A percentile compares a stretch with the other conserved stretches of the same genome.
phyloP scores from a whole-genome alignment of 2,888 invertebrate species.

The Phaedon cochleariae region DNA sequence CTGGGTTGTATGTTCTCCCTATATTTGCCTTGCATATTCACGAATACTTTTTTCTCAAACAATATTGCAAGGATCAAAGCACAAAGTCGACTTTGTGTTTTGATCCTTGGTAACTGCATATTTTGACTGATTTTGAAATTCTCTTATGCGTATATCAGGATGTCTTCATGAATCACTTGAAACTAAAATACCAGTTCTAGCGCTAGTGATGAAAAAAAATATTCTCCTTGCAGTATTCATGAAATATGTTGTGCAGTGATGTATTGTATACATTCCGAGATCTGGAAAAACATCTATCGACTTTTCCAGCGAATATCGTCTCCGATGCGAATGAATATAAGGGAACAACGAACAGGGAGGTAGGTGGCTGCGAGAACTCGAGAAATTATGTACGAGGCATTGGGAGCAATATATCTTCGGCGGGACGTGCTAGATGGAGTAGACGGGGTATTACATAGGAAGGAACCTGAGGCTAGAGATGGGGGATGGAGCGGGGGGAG shows the following conservation, averaged over 20 bases:
- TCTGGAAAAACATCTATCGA: conserved; percentile 15
- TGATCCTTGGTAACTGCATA: too few species aligned
- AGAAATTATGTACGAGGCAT: conserved; percentile 65
- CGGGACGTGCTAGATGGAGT: conserved; percentile 64
- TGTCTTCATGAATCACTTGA: too few species aligned
- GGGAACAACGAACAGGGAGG: conserved; percentile 34
- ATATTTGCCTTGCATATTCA: too few species aligned
- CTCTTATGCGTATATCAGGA: too few species aligned
- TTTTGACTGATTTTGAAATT: too few species aligned
- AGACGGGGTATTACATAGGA: conserved; percentile 62
- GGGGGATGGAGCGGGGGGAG: conserved; percentile 25
- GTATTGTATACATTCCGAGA: neutral
- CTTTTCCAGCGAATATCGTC: conserved; percentile 16
- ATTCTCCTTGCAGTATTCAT: too few species aligned
- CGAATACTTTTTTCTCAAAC: too few species aligned
- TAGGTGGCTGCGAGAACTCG: conserved; percentile 51
- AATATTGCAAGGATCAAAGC: too few species aligned
- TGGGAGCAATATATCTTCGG: conserved; percentile 63
- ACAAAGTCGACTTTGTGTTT: too few species aligned
- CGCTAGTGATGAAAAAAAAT: too few species aligned
- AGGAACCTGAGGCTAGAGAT: conserved; percentile 57
- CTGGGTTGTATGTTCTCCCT: too few species aligned
- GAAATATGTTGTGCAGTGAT: neutral
- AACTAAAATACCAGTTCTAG: too few species aligned
- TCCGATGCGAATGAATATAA: conserved; percentile 15